Base-by-base conservation (phyloP, 2,888 invertebrate genomes). In the Epirrita christyi region DNA sequence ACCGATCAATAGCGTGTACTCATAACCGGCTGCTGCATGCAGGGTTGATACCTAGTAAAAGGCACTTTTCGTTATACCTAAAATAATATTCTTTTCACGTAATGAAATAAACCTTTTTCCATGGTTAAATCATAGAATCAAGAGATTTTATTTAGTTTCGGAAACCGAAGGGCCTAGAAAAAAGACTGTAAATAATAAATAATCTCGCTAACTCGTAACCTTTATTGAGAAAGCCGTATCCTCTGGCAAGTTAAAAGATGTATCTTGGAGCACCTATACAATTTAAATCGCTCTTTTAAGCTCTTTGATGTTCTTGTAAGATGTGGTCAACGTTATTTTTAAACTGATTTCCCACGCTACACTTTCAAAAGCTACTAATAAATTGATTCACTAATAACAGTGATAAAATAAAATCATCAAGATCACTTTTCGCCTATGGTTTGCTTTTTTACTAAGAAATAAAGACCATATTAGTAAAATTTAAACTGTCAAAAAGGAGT, bases 151-250 rank as follows among this genome's bases (percentile, higher is more conserved):
- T 50, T 61, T 47, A 21, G 41, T 11, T 14, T 40, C 47, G 21
- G 44, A 43, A 51, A 47, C 46, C 27, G 41, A 36, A 56, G 41
- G 14, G 51, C 43, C 46, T 46, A 43, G 57, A 45, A 49, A 36
- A 54, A 48, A 38, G 55, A 55, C 52, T 49, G 55, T 55, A 61
- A 61, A 61, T 57, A 57, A 61, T 61, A 61, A 61, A 61, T 54
- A 48, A 58, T 61, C 49, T 52, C 42, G 4, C 10, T n/a, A n/a
- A 48, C 40, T 55, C 61, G 48, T 47, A 58, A 58, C 61, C 55
- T 58, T 55, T 55, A 52, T 52, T 50, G 32, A 36, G n/a, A 36
- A 36, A 36, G 36, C 32, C 32, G 8, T 8, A 8, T 32, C 32
- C 36, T 36, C n/a, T 0, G 10, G 2, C 11, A 36, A n/a, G 11